Conservation (phyloP, 2,797 vertebrate species). For the Scomberomorus guttatus region DNA sequence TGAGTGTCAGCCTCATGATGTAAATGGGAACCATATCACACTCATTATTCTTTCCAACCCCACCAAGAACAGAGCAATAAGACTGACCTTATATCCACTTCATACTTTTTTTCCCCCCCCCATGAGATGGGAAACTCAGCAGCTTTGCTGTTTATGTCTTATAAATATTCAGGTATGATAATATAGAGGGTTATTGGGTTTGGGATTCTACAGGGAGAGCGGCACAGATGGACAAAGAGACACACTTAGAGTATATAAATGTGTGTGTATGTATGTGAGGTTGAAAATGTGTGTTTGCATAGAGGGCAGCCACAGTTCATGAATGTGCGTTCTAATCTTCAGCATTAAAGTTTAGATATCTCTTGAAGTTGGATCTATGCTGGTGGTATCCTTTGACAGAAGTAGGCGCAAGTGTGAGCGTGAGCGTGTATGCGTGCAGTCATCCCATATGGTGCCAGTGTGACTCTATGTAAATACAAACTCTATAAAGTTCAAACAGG, state of each 20-base stretch:
- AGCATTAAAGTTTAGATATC: slow-evolving; percentile 26
- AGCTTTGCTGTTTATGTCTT: slow-evolving; percentile 58
- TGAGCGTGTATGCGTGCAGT: slow-evolving; percentile 18
- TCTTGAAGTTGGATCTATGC: slow-evolving; percentile 14
- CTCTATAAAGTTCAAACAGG: slow-evolving; percentile 65
- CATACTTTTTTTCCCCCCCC: not conserved
- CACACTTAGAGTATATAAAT: not conserved
- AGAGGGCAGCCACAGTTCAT: slow-evolving; percentile 41
- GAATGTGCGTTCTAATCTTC: slow-evolving; percentile 24
- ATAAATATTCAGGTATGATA: slow-evolving; percentile 73
- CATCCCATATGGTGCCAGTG: slow-evolving; percentile 53
- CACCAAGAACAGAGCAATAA: slow-evolving; percentile 4
- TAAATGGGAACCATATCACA: slow-evolving; percentile 20
- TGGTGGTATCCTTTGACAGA: slow-evolving; percentile 24
- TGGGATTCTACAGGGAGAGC: slow-evolving; percentile 55
- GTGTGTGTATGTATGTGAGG: slow-evolving; percentile 16
- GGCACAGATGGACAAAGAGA: slow-evolving; percentile 65
- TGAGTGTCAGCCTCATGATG: slow-evolving; percentile 15
- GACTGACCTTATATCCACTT: slow-evolving; percentile 56
- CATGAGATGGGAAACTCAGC: slow-evolving; percentile 50
- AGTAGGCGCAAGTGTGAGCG: not conserved
- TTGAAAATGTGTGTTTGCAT: slow-evolving; percentile 18
- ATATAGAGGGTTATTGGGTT: slow-evolving; percentile 63
- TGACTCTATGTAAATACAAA: slow-evolving; percentile 75
- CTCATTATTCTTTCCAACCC: slow-evolving; percentile 26